Conservation (phyloP, 2,113 vertebrate genomes). For the Porphyrio hochstetteri region DNA sequence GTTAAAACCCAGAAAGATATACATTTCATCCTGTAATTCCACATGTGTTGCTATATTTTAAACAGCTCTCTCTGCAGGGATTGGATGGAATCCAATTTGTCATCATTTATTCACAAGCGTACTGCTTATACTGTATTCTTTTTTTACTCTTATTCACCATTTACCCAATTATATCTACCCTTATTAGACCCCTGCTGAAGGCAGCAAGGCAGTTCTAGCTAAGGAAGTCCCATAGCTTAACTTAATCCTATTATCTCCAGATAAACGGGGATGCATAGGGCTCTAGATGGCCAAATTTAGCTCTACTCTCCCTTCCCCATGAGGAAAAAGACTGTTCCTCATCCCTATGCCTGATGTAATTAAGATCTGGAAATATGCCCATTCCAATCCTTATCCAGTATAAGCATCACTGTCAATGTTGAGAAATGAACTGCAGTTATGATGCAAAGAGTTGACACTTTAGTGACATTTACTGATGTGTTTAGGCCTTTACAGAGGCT, state of each 20-base stretch:
- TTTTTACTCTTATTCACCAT: slow-evolving; percentile 75
- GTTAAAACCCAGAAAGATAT: neutral
- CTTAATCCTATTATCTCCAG: slow-evolving; percentile 83
- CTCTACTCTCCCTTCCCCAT: slow-evolving; percentile 37
- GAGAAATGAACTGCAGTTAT: slow-evolving; percentile 76
- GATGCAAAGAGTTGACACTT: slow-evolving; percentile 78
- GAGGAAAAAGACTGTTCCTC: slow-evolving; percentile 70
- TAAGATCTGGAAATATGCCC: slow-evolving; percentile 82
- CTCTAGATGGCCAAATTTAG: slow-evolving; percentile 78
- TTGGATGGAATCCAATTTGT: slow-evolving; percentile 77
- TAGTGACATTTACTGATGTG: slow-evolving; percentile 75
- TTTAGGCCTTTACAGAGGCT: slow-evolving; percentile 53
- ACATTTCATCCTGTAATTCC: slow-evolving; percentile 50
- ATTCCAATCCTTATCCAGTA: slow-evolving; percentile 75
- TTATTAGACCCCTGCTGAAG: slow-evolving; percentile 86
- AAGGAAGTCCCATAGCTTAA: slow-evolving; percentile 80
- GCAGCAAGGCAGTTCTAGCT: slow-evolving; percentile 72
- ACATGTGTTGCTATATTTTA: slow-evolving; percentile 44
- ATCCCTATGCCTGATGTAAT: slow-evolving; percentile 80
- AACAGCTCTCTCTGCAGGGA: slow-evolving; percentile 66
- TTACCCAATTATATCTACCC: slow-evolving; percentile 82
- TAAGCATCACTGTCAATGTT: slow-evolving; percentile 77
- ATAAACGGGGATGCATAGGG: slow-evolving; percentile 72
- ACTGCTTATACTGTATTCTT: slow-evolving; percentile 67
- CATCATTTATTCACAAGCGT: slow-evolving; percentile 74